Conservation (phyloP, 2,113 vertebrate species). For the Lepidothrix coronata region DNA sequence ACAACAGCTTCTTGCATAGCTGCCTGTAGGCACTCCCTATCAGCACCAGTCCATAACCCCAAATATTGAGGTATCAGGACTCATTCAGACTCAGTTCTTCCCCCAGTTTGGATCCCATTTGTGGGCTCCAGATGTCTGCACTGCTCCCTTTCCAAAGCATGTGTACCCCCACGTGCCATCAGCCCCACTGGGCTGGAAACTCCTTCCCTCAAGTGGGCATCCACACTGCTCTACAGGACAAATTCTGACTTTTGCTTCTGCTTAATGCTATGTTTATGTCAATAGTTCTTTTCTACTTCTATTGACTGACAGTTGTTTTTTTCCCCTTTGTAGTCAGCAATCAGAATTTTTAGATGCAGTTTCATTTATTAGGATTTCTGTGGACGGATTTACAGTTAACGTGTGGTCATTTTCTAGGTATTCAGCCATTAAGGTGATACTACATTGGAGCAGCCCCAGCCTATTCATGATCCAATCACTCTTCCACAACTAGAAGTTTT, state of each 20-base stretch:
- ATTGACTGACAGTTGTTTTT: neutral
- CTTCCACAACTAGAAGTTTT: neutral
- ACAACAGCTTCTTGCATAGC: neutral
- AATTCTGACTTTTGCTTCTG: neutral
- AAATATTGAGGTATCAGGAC: neutral
- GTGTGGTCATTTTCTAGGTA: rapidly evolving
- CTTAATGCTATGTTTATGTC: neutral
- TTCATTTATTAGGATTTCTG: neutral
- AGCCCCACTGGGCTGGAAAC: neutral
- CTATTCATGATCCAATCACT: neutral
- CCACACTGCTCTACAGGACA: neutral
- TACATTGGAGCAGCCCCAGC: neutral
- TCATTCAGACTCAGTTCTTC: neutral
- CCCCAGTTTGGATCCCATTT: neutral
- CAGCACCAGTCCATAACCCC: neutral
- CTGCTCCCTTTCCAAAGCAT: neutral
- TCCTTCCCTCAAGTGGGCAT: neutral
- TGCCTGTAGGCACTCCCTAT: neutral
- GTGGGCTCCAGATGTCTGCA: neutral
- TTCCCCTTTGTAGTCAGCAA: neutral
- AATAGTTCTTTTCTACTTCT: neutral
- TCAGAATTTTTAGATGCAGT: neutral
- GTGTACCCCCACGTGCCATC: rapidly evolving
- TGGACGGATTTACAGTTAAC: neutral
- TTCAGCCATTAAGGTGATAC: neutral